Evolutionary conservation across 2,888 invertebrate species (phyloP).

Genomic region (Antitype chi): DNA sequence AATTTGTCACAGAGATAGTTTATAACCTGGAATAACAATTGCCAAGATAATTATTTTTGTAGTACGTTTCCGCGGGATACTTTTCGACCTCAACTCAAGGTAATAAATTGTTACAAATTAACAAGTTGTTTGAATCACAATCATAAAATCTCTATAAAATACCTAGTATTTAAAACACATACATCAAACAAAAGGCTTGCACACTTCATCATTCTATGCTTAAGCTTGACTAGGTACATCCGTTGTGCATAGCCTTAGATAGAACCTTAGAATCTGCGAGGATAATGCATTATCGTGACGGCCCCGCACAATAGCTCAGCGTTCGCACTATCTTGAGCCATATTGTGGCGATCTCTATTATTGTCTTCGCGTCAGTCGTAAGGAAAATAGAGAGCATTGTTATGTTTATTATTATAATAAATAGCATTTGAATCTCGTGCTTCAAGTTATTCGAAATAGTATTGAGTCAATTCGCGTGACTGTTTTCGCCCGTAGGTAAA

Average conservation of each 20-base stretch:
- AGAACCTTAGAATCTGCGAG: constrained; percentile 38
- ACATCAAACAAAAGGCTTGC: constrained; percentile 19
- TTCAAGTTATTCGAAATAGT: neutral
- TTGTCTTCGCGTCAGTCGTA: constrained; percentile 31
- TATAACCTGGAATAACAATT: no score
- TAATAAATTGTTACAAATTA: neutral
- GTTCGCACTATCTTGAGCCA: constrained; percentile 45
- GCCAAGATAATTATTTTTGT: no score
- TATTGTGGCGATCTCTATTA: constrained; percentile 52
- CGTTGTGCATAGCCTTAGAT: constrained; percentile 52
- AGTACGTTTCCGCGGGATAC: no score
- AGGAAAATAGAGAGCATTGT: constrained; percentile 28
- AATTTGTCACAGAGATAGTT: no score
- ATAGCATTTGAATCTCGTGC: constrained; percentile 4
- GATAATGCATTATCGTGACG: constrained; percentile 54
- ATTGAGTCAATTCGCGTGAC: neutral
- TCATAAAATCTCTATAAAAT: neutral
- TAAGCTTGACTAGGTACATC: constrained; percentile 22
- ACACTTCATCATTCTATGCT: constrained; percentile 31
- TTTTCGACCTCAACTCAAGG: no score
- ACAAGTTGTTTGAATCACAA: neutral
- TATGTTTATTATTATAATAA: constrained; percentile 36
- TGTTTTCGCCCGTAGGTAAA: neutral
- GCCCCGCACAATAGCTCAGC: constrained; percentile 42
- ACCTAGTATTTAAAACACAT: neutral